A percentile compares a stretch with the other conserved stretches of the same genome.
Evolutionary conservation across 1,140 invertebrate genomes (phyloP).

Genomic region (Antheraea pernyi): DNA sequence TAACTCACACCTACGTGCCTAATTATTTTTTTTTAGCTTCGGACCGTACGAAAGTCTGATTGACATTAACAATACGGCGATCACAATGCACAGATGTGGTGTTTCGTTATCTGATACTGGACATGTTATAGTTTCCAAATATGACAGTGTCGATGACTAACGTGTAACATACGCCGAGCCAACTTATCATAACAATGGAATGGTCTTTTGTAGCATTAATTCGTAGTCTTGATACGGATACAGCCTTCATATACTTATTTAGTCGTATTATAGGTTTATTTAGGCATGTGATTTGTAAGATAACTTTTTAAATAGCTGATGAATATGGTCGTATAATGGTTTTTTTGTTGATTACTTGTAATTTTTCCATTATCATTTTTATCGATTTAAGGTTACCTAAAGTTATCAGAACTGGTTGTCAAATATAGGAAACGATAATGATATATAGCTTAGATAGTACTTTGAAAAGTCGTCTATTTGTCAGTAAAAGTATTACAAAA

Average conservation of each 20-base stretch:
- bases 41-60: conserved; percentile 49
- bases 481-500: too few relatives aligned
- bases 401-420: too few relatives aligned
- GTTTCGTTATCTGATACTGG: conserved; percentile 62
- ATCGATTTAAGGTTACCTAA: too few relatives aligned
- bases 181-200: conserved; percentile 45
- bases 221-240: conserved; percentile 34
- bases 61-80: conserved; percentile 57
- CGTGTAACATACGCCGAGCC: conserved; percentile 17
- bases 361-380: too few relatives aligned
- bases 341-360: too few relatives aligned
- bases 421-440: too few relatives aligned
- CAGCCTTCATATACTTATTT: neutral
- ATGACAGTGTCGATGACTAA: conserved; percentile 50
- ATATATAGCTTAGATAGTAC: too few relatives aligned
- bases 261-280: conserved; percentile 11
- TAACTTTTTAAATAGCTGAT: too few relatives aligned
- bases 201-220: conserved; percentile 32
- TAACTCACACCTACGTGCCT: conserved; percentile 32
- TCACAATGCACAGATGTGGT: conserved; percentile 57
- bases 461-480: too few relatives aligned
- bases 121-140: conserved; percentile 50
- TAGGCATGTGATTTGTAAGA: conserved; percentile 30
- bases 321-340: too few relatives aligned
- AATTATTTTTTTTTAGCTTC: conserved; percentile 38